These are phyloP conservation scores for Heliconius erato DNA, from an alignment of 2,888 invertebrate species.

Conservation along the genomic window DNA sequence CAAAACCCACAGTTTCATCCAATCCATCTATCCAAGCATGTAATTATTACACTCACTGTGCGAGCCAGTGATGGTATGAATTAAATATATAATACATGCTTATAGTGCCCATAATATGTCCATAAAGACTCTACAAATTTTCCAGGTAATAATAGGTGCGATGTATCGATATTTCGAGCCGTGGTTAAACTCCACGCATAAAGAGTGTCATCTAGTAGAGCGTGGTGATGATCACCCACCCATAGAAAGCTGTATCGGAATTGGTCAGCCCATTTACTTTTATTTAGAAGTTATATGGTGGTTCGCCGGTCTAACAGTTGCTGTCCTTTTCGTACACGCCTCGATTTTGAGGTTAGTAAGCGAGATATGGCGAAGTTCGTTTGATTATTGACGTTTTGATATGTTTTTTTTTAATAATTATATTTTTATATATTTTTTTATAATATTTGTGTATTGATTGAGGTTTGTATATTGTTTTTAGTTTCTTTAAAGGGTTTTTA, in stretches of 20 bases:
- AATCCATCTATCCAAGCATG: too few species aligned
- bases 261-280: slow-evolving; percentile 92
- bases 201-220: slow-evolving; percentile 82
- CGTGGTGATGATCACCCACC: slow-evolving; percentile 87
- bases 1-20: too few species aligned
- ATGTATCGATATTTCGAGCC: slow-evolving; percentile 74
- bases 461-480: slow-evolving; percentile 43
- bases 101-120: too few species aligned
- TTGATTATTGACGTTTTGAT: background rate
- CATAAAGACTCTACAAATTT: background rate
- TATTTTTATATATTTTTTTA: too few species aligned
- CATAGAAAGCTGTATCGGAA: slow-evolving; percentile 91
- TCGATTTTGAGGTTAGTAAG: slow-evolving; percentile 86
- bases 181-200: slow-evolving; percentile 65
- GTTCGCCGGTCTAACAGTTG: slow-evolving; percentile 89
- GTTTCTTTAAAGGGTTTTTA: slow-evolving; percentile 43
- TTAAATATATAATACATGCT: too few species aligned
- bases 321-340: slow-evolving; percentile 89
- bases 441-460: background rate
- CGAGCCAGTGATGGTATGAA: too few species aligned
- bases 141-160: slow-evolving; percentile 75
- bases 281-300: slow-evolving; percentile 92
- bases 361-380: background rate
- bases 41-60: too few species aligned
- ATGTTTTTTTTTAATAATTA: background rate